A percentile compares a stretch with the other conserved stretches of the same genome.
phyloP scores from a whole-genome alignment of 2,888 invertebrate genomes.

The Sialis fuliginosa region DNA sequence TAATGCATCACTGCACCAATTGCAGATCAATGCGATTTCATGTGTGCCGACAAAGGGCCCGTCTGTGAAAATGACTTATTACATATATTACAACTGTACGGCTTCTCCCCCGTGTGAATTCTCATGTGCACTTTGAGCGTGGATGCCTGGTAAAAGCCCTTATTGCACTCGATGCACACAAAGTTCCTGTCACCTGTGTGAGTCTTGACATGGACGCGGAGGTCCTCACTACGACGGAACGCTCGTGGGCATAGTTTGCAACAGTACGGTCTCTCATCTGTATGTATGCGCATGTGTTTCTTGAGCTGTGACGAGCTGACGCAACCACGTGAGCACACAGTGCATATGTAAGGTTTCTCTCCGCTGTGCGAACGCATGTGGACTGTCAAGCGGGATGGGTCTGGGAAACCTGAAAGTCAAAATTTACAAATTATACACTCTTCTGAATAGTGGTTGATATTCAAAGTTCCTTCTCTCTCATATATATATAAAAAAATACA shows the following conservation, averaged over 20 bases:
- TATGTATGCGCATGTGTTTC: conserved; percentile 28
- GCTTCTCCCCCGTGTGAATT: conserved; percentile 32
- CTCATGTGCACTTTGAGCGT: conserved; percentile 36
- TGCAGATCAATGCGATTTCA: conserved; percentile 17
- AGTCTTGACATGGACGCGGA: conserved; percentile 22
- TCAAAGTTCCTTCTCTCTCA: too few species aligned
- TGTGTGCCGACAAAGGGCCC: conserved; percentile 22
- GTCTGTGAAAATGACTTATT: conserved; percentile 22
- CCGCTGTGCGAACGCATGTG: conserved; percentile 29
- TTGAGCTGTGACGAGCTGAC: conserved; percentile 26
- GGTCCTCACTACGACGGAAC: conserved; percentile 22
- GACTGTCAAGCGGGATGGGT: conserved; percentile 29
- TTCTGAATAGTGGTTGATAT: too few species aligned
- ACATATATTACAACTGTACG: conserved; percentile 22
- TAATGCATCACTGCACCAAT: too few species aligned
- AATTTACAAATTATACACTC: too few species aligned
- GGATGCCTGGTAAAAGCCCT: conserved; percentile 37
- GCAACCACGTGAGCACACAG: conserved; percentile 21
- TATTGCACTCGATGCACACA: conserved; percentile 29
- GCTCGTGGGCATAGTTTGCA: conserved; percentile 23
- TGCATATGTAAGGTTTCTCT: conserved; percentile 25
- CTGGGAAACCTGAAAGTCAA: conserved; percentile 21
- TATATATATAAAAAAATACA: background rate
- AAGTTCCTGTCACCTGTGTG: conserved; percentile 21
- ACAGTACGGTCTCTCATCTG: conserved; percentile 26